Percentiles rank a stretch among this genome's conserved stretches.
phyloP scores from a whole-genome alignment of 2,888 invertebrate species.

The Ferdinandea cuprea region DNA sequence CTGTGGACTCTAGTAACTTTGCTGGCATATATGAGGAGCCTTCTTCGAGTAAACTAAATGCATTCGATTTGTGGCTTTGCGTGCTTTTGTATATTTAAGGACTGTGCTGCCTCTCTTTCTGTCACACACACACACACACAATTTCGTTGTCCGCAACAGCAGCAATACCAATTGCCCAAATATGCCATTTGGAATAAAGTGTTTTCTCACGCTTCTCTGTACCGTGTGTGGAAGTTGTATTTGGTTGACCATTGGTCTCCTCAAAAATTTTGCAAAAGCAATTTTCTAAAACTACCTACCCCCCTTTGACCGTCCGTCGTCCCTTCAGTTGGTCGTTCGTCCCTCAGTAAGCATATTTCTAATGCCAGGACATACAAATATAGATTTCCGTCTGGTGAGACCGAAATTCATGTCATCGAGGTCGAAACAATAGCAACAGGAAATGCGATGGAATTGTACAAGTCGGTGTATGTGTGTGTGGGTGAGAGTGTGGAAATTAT shows the following conservation, averaged over 20 bases:
- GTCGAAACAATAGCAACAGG: slow-evolving; percentile 55
- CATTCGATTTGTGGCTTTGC: slow-evolving; percentile 64
- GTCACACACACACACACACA: too few relatives aligned
- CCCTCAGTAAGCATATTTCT: not conserved
- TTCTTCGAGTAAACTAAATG: slow-evolving; percentile 40
- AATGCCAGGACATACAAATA: slow-evolving; percentile 44
- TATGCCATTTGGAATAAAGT: slow-evolving; percentile 52
- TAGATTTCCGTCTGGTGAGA: slow-evolving; percentile 42
- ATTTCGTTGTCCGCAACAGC: slow-evolving; percentile 30
- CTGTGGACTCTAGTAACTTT: not conserved
- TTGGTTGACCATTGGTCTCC: slow-evolving; percentile 38
- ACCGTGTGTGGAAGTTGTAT: slow-evolving; percentile 14
- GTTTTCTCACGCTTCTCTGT: slow-evolving; percentile 19
- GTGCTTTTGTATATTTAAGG: slow-evolving; percentile 54
- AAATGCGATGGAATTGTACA: slow-evolving; percentile 48
- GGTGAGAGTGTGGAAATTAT: slow-evolving; percentile 3
- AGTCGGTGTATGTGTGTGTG: not conserved
- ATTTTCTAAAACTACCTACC: slow-evolving; percentile 41
- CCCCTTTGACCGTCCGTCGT: not conserved
- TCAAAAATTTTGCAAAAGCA: slow-evolving; percentile 31
- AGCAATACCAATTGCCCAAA: slow-evolving; percentile 46
- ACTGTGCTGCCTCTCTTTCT: slow-evolving; percentile 14
- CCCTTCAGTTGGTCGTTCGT: too few relatives aligned
- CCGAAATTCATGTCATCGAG: slow-evolving; percentile 57
- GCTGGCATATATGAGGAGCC: slow-evolving; percentile 13